Conservation (phyloP, 2,888 invertebrate genomes). For the Hemithea aestivaria region DNA sequence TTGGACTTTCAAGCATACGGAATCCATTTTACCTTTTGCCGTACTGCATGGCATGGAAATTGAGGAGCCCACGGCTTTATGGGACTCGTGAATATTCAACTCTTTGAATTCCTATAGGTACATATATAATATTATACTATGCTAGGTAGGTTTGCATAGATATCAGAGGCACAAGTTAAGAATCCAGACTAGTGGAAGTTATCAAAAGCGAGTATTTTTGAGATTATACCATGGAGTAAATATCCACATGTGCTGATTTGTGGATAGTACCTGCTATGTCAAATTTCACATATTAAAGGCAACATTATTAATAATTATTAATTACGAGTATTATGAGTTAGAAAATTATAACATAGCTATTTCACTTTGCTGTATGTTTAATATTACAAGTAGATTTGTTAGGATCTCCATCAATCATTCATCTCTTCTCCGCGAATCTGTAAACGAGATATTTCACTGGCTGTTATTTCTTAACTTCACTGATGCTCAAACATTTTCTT, state of each 20-base stretch:
- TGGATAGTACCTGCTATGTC: too few species aligned
- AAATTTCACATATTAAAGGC: too few species aligned
- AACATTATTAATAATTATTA: too few species aligned
- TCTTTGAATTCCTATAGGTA: not conserved
- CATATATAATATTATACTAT: not conserved
- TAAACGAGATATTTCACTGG: slow-evolving; percentile 23
- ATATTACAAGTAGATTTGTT: slow-evolving; percentile 17
- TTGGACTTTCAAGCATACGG: slow-evolving; percentile 46
- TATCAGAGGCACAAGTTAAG: too few species aligned
- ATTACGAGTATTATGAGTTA: too few species aligned
- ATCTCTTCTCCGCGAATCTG: slow-evolving; percentile 17
- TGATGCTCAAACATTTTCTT: slow-evolving; percentile 17
- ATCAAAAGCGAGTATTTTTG: too few species aligned
- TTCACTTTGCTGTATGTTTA: too few species aligned
- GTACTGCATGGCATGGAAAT: slow-evolving; percentile 37
- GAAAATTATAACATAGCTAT: too few species aligned
- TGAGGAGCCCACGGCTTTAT: slow-evolving; percentile 32
- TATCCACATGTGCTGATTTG: too few species aligned
- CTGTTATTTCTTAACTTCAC: slow-evolving; percentile 20
- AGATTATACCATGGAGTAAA: too few species aligned
- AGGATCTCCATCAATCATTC: slow-evolving; percentile 23
- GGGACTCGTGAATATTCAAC: not conserved
- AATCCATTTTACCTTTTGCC: slow-evolving; percentile 51
- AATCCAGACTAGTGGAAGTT: too few species aligned
- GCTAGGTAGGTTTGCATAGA: too few species aligned